Conservation (phyloP, 2,888 invertebrate species). For the Sialis lutaria region DNA sequence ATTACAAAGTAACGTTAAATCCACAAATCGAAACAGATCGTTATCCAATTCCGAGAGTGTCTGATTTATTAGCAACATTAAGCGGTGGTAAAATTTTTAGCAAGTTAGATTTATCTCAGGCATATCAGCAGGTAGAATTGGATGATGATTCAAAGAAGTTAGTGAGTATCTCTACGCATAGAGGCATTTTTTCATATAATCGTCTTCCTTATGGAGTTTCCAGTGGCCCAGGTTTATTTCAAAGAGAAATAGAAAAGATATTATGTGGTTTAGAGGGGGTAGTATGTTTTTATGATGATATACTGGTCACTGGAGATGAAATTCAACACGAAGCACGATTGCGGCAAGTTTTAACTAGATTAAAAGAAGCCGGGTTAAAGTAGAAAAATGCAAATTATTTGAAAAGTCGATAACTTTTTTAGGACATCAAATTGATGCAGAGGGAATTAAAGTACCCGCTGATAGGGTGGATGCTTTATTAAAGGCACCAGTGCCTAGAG, state of each 20-base stretch:
- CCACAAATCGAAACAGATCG: not conserved
- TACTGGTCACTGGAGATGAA: not conserved
- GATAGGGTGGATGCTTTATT: too few relatives aligned
- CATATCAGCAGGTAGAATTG: not conserved
- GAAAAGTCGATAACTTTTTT: too few relatives aligned
- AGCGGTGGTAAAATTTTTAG: not conserved
- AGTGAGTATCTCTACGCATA: not conserved
- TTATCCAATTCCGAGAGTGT: not conserved
- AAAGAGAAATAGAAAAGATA: not conserved
- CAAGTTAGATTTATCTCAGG: not conserved
- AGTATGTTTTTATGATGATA: not conserved
- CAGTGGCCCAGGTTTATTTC: not conserved
- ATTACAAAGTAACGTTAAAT: not conserved
- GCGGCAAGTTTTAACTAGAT: not conserved
- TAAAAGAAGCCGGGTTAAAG: not conserved
- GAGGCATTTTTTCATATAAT: not conserved
- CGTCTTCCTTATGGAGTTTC: too few relatives aligned
- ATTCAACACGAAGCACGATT: not conserved
- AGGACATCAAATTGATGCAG: too few relatives aligned
- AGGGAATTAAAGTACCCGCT: too few relatives aligned
- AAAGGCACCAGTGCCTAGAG: too few relatives aligned
- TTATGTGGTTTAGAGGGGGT: not conserved
- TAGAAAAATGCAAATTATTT: not conserved
- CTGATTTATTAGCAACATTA: not conserved
- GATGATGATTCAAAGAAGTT: not conserved